Evolutionary conservation across 2,888 invertebrate species (phyloP), one percentile per base, ranked within the genome.

Genomic region (Sceliomorpha sp.): DNA sequence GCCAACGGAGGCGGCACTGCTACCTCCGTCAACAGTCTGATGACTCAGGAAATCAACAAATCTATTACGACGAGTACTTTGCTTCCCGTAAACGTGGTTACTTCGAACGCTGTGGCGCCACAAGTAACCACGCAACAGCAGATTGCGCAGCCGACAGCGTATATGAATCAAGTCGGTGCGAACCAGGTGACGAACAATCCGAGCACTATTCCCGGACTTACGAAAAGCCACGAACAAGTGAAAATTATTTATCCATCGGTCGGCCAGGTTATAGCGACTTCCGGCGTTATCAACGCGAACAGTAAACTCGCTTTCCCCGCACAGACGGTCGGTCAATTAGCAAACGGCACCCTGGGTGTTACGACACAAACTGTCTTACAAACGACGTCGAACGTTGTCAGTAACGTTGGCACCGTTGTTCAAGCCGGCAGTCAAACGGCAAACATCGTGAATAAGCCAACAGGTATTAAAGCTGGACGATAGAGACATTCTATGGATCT

Each of bases 331-430:
- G 83, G 86, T 26, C 87, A 87, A 70, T 86, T 94, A 79, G 92
- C 93, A 40, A 94, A 94, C 89, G 93, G 94, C 74, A 92, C 93
- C 63, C 90, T 94, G 79, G 92, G 92, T 67, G 90, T 93, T 75
- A 89, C 90, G 8, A 85, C 88, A 15, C 90, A 90, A 75, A 89
- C 91, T 66, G 90, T 91, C 72, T 88, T 91, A 62, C 90, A 91
- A 72, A 89, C 90, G 36, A 88, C 90, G 9, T 86, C 89, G n/a
- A 89, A 90, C 77, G 88, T 89, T 74, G 84, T 76, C 34, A 75
- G 53, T 31, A 66, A 44, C 60, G 55, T 47, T 14, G 73, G 74
- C 40, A 72, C 75, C n/a, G 74, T 75, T 9, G 75, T 70, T 26
- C 79, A 80, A 44, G 59, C 77, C 1, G 74, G 70, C 15, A 82